These are phyloP conservation scores for Diceros bicornis DNA, from an alignment of 2,797 vertebrate species.

Conservation along the genomic window DNA sequence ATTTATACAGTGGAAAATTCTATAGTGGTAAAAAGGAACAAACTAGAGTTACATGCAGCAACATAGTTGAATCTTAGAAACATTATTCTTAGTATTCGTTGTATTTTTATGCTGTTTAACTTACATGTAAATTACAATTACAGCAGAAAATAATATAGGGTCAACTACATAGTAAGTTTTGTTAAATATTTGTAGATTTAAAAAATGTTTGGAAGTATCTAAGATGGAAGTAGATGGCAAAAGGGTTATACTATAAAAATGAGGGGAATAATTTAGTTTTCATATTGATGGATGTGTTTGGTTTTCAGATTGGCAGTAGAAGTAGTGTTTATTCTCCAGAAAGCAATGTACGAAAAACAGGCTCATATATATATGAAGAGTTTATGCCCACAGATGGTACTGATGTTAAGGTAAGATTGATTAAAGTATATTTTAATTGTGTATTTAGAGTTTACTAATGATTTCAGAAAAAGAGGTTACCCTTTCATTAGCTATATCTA, in stretches of 20 bases:
- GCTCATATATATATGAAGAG: conserved; percentile 96
- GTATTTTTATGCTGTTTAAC: not conserved
- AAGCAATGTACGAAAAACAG: conserved; percentile 95
- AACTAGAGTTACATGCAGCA: not conserved
- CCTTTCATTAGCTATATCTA: not conserved
- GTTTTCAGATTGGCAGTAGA: conserved; percentile 94
- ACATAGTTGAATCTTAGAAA: conserved; percentile 29
- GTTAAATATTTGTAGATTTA: conserved; percentile 47
- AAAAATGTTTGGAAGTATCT: not conserved
- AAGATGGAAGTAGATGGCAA: not conserved
- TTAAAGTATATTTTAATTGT: conserved; percentile 24
- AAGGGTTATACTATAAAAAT: conserved; percentile 51
- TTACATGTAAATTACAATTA: not conserved
- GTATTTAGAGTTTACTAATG: conserved; percentile 12
- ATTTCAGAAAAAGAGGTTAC: conserved; percentile 10
- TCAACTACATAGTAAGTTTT: not conserved
- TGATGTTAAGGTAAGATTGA: conserved; percentile 93
- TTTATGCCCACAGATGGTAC: conserved; percentile 97
- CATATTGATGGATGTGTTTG: conserved; percentile 74
- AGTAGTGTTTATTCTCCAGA: conserved; percentile 96
- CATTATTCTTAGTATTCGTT: not conserved
- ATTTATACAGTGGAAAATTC: not conserved
- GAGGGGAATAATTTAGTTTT: conserved; percentile 22
- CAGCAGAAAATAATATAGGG: not conserved
- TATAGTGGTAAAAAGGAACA: not conserved